Evolutionary conservation across 2,888 invertebrate genomes (phyloP).

Genomic region (Sisyra terminalis): DNA sequence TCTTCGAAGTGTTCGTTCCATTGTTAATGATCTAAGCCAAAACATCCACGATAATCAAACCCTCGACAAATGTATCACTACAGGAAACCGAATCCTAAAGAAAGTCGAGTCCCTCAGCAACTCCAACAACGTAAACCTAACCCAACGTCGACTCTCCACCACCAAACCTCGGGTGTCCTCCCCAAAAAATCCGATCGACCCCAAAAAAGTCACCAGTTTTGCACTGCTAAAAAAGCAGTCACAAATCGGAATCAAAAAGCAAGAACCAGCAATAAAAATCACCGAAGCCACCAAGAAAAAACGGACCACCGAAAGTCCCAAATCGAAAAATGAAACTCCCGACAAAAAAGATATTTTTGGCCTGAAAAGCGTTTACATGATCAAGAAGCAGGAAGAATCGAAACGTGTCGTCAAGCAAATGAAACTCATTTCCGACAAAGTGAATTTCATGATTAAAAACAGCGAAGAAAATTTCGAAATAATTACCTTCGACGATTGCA

Average conservation of each 20-base stretch:
- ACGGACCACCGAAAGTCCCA: not conserved
- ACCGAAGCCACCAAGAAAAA: slow-evolving; percentile 5
- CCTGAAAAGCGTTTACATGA: slow-evolving; percentile 4
- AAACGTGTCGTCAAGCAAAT: not conserved
- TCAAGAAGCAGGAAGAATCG: slow-evolving; percentile 4
- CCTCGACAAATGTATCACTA: slow-evolving; percentile 9
- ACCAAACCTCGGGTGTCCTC: not conserved
- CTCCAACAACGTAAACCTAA: not conserved
- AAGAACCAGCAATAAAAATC: slow-evolving; percentile 1
- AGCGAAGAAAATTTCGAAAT: slow-evolving; percentile 3
- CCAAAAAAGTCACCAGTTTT: slow-evolving; percentile 7
- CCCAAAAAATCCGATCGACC: too few species aligned
- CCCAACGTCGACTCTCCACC: slow-evolving; percentile 1
- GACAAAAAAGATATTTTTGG: slow-evolving; percentile 1
- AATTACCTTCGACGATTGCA: not conserved
- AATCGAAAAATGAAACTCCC: not conserved
- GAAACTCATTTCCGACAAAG: not conserved
- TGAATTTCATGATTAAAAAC: not conserved
- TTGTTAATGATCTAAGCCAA: slow-evolving; percentile 8
- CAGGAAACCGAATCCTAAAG: slow-evolving; percentile 9
- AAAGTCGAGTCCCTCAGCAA: slow-evolving; percentile 9
- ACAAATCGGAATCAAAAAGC: slow-evolving; percentile 1
- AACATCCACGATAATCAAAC: slow-evolving; percentile 2
- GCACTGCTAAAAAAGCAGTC: slow-evolving; percentile 5
- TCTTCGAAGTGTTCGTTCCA: slow-evolving; percentile 7